phyloP scores from a whole-genome alignment of 2,888 invertebrate species.

The Papilio demoleus region DNA sequence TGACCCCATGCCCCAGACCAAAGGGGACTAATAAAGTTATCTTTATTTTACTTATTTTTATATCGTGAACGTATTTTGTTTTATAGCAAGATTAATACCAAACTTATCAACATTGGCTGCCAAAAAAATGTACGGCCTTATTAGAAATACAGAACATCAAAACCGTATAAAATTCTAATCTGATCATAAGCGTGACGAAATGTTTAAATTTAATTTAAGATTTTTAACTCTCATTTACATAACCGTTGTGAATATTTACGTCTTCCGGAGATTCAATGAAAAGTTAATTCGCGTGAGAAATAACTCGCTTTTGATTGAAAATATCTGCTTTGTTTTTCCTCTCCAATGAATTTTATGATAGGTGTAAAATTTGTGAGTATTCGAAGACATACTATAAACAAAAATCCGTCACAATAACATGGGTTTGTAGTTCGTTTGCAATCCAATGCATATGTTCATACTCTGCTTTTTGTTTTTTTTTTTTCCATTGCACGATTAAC shows the following conservation, averaged over 20 bases:
- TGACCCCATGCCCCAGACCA: no score
- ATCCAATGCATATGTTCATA: background rate
- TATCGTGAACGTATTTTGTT: no score
- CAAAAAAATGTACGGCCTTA: background rate
- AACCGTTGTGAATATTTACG: background rate
- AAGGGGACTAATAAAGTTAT: no score
- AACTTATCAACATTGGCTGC: no score
- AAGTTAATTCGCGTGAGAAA: background rate
- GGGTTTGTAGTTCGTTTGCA: background rate
- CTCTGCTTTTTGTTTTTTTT: background rate
- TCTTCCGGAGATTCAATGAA: constrained; percentile 14
- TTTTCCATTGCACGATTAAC: background rate
- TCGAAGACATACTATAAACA: background rate
- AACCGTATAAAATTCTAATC: constrained; percentile 3
- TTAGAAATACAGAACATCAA: background rate
- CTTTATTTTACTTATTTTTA: no score
- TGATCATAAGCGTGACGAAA: constrained; percentile 2
- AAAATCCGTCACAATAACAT: background rate
- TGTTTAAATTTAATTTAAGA: background rate
- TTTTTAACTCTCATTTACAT: constrained; percentile 9
- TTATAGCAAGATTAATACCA: no score
- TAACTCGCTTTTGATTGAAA: background rate
- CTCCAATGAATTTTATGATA: background rate
- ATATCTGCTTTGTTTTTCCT: background rate
- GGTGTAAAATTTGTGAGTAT: background rate